These are phyloP conservation scores for Caenorhabditis sp. DNA, from an alignment of 2,888 invertebrate genomes.

Conservation along the genomic window DNA sequence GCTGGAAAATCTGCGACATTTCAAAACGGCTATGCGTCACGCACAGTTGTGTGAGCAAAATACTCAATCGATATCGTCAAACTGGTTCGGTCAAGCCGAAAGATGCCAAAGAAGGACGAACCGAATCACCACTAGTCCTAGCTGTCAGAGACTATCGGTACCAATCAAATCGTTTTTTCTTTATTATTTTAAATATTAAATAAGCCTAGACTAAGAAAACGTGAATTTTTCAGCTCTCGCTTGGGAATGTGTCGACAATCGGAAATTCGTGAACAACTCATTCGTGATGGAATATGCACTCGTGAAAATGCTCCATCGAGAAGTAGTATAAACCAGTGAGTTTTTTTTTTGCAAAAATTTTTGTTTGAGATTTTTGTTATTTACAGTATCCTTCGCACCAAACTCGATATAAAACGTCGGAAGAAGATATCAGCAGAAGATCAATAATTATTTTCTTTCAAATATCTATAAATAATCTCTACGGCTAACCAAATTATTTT, in stretches of 20 bases:
- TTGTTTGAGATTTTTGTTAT: not conserved
- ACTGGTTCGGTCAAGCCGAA: conserved; percentile 69
- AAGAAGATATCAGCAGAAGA: conserved; percentile 20
- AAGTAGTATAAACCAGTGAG: conserved; percentile 68
- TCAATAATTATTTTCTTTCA: not conserved
- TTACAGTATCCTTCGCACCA: conserved; percentile 69
- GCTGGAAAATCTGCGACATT: conserved; percentile 70
- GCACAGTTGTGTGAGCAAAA: conserved; percentile 69
- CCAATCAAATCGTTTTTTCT: not conserved
- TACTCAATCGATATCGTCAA: conserved; percentile 66
- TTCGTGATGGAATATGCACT: conserved; percentile 64
- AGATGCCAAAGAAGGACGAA: conserved; percentile 68
- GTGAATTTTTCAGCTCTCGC: conserved; percentile 28
- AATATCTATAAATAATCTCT: not conserved
- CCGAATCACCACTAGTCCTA: conserved; percentile 65
- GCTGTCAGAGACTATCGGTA: conserved; percentile 67
- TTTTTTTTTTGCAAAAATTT: not conserved
- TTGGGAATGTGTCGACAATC: conserved; percentile 68
- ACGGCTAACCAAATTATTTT: not conserved
- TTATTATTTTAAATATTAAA: not conserved
- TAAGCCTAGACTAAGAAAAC: not conserved
- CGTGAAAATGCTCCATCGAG: conserved; percentile 67
- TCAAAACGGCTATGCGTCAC: conserved; percentile 68
- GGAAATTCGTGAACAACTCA: conserved; percentile 68
- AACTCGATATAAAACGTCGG: conserved; percentile 60